Evolutionary conservation across 1,140 invertebrate genomes (phyloP).

Genomic region (Bombus picipes): DNA sequence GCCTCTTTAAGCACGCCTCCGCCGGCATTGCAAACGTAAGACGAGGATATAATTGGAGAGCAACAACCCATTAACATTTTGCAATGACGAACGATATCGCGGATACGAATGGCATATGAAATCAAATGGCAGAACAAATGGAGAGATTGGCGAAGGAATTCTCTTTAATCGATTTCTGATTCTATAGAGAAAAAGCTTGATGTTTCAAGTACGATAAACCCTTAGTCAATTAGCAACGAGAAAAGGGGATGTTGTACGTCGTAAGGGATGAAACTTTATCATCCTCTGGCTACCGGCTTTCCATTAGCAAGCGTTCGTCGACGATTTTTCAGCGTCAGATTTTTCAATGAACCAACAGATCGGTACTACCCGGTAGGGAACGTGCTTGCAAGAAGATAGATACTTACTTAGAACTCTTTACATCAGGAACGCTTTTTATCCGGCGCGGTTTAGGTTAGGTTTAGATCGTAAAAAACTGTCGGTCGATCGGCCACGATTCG

Average conservation of each 20-base stretch:
- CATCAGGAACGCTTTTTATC: slow-evolving; percentile 31
- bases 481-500: slow-evolving; percentile 39
- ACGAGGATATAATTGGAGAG: slow-evolving; percentile 34
- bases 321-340: neutral
- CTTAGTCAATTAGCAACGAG: slow-evolving; percentile 40
- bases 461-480: slow-evolving; percentile 14
- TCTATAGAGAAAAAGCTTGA: neutral
- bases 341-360: neutral
- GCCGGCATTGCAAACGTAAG: slow-evolving; percentile 35
- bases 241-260: neutral
- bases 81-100: slow-evolving; percentile 7
- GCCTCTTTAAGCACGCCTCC: slow-evolving; percentile 40
- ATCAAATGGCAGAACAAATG: neutral
- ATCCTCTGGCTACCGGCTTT: neutral
- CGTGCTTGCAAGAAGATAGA: slow-evolving; percentile 10
- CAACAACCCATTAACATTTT: slow-evolving; percentile 45
- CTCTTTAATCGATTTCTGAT: slow-evolving; percentile 12
- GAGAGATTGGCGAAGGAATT: neutral
- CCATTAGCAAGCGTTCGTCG: neutral
- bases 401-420: slow-evolving; percentile 18
- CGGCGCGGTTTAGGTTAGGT: neutral
- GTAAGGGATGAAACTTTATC: slow-evolving; percentile 22
- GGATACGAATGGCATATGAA: neutral
- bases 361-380: neutral
- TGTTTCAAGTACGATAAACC: neutral